Percentiles rank a stretch among this genome's conserved stretches.
phyloP scores from a whole-genome alignment of 2,113 vertebrate species.

The Phrynosoma platyrhinos region DNA sequence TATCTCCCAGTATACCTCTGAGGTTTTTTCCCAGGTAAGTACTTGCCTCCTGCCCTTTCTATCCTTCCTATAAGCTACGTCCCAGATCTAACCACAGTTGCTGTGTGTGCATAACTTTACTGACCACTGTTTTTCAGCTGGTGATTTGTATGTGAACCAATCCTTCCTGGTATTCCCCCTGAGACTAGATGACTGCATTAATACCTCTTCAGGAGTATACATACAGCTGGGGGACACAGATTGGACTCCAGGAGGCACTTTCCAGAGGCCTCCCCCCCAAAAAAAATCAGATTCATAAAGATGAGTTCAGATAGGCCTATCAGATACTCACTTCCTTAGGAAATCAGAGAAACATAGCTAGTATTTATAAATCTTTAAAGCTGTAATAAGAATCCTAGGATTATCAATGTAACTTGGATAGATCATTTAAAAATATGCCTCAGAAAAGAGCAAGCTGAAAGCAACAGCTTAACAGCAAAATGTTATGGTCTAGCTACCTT shows the following conservation, averaged over 20 bases:
- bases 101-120: background rate
- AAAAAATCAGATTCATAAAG: background rate
- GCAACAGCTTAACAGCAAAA: background rate
- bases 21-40: background rate
- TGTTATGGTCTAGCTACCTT: background rate
- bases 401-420: background rate
- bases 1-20: background rate
- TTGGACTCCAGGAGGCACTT: background rate
- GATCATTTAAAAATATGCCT: background rate
- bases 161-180: background rate
- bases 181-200: background rate
- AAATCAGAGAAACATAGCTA: background rate
- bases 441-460: background rate
- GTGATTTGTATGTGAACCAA: conserved; percentile 1
- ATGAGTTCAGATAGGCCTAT: background rate
- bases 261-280: background rate
- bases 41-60: background rate
- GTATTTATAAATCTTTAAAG: background rate
- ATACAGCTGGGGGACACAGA: conserved; percentile 9
- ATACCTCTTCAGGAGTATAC: conserved; percentile 15
- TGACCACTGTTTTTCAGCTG: background rate
- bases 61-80: background rate
- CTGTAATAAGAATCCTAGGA: background rate
- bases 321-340: background rate
- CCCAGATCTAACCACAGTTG: background rate